Evolutionary conservation across 2,113 vertebrate species (phyloP), one percentile per base, ranked within the genome.

Genomic region (Phainopepla nitens): DNA sequence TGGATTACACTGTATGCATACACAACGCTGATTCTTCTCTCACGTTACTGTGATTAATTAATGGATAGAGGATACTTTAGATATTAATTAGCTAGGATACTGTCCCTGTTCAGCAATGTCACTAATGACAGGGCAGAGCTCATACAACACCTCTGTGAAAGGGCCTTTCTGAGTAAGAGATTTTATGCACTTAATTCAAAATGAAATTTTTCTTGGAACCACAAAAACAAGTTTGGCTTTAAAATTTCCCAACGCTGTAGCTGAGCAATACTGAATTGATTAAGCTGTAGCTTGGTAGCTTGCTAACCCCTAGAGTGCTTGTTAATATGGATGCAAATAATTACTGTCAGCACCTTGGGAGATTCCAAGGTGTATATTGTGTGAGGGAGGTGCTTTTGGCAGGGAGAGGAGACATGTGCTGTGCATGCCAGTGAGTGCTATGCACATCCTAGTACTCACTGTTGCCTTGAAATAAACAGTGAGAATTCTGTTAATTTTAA

Each of bases 401-500:
- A 82, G 56, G 33, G 24, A 82, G 42, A 56, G 45, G 60, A 88
- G 47, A 36, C 0, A 0, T 33, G 44, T 22, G 20, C 17, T 15
- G 2, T 54, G 13, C 61, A 12, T 19, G 50, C 21, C 68, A 22
- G 24, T 4, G 39, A 51, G 64, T 70, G 69, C 58, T 33, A 1
- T 22, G 33, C 45, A n/a, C 11, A 7, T 44, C 51, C 33, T 31
- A 14, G 39, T 50, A 17, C 39, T 73, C 47, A 8, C 19, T 79
- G 51, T 13, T 93, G 35, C 33, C 29, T 60, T 94, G 49, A 91
- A 82, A 71, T 66, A 62, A 17, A 64, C 47, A 31, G 42, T 42
- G 42, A 80, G 73, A 49, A 57, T 93, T 78, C 57, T 87, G 39
- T 71, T 94, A 47, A 68, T 91, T 91, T 87, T 91, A 94, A 84